A percentile compares a stretch with the other conserved stretches of the same genome.
Conservation (phyloP, 2,113 vertebrate genomes). For the Gymnocephalus cernua region DNA sequence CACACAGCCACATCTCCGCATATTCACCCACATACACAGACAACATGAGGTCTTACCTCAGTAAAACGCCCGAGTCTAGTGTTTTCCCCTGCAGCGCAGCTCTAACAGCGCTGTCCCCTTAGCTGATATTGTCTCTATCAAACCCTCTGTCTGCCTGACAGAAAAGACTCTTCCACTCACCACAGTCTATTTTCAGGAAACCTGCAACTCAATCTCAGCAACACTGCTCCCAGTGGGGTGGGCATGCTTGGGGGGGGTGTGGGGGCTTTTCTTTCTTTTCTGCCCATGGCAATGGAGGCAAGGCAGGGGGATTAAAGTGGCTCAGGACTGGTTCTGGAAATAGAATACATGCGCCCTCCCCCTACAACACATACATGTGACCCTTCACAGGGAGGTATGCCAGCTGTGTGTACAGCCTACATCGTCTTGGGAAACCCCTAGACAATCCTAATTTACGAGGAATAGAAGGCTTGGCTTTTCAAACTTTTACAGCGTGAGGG, state of each 20-base stretch:
- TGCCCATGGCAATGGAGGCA: constrained; percentile 55
- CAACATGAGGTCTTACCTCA: constrained; percentile 72
- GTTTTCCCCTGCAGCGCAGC: constrained; percentile 49
- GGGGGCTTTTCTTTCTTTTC: constrained; percentile 56
- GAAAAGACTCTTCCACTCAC: constrained; percentile 68
- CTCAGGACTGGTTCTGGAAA: constrained; percentile 79
- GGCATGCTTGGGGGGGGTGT: constrained; percentile 14
- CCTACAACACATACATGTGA: constrained; percentile 66
- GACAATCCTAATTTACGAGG: constrained; percentile 1
- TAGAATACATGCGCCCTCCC: constrained; percentile 75
- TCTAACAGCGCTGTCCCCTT: constrained; percentile 62
- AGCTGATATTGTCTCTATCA: constrained; percentile 65
- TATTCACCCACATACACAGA: constrained; percentile 3
- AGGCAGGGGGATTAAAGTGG: constrained; percentile 78
- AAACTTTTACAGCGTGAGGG: constrained; percentile 19
- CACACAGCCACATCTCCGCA: constrained; percentile 27
- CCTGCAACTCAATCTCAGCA: constrained; percentile 82
- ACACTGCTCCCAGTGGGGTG: constrained; percentile 60
- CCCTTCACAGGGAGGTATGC: constrained; percentile 46
- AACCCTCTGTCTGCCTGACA: constrained; percentile 66
- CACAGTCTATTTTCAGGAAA: constrained; percentile 83
- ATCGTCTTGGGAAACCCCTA: constrained; percentile 55
- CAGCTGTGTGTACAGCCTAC: constrained; percentile 60
- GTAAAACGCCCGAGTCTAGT: constrained; percentile 54
- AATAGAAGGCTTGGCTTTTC: not conserved